A percentile compares a stretch with the other conserved stretches of the same genome.
Conservation (phyloP, 1,140 invertebrate species). For the Popillia japonica region DNA sequence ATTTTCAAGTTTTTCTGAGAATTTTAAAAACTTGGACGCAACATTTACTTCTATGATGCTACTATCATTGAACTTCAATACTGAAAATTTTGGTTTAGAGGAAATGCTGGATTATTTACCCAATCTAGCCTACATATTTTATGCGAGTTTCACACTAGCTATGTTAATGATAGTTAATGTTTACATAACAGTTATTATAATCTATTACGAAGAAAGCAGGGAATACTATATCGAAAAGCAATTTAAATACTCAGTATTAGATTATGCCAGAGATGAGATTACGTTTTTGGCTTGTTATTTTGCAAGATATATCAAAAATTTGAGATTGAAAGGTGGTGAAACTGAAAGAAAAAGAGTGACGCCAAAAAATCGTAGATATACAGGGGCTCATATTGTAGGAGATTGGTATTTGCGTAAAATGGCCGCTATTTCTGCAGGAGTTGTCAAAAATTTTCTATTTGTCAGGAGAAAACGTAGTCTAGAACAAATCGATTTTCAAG, state of each 20-base stretch:
- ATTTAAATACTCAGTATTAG: not conserved
- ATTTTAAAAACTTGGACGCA: constrained; percentile 28
- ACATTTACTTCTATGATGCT: constrained; percentile 24
- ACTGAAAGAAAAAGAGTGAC: not conserved
- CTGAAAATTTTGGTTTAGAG: constrained; percentile 24
- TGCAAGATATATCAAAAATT: not conserved
- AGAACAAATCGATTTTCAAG: not conserved
- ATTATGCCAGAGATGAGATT: constrained; percentile 27
- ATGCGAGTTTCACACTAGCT: not conserved
- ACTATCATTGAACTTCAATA: constrained; percentile 35
- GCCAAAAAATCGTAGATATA: constrained; percentile 37
- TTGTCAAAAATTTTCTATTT: constrained; percentile 12
- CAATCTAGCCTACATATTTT: not conserved
- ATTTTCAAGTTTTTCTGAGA: constrained; percentile 20
- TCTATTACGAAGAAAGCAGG: constrained; percentile 31
- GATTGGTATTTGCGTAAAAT: not conserved
- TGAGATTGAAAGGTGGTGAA: not conserved
- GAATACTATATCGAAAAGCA: not conserved
- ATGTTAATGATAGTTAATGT: constrained; percentile 25
- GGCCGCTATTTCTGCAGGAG: not conserved
- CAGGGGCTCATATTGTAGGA: not conserved
- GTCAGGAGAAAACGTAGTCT: not conserved
- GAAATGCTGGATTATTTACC: not conserved
- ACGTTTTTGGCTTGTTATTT: constrained; percentile 2
- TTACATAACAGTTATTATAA: constrained; percentile 35